Conservation (phyloP, 2,113 vertebrate genomes). For the Barnardius zonarius region DNA sequence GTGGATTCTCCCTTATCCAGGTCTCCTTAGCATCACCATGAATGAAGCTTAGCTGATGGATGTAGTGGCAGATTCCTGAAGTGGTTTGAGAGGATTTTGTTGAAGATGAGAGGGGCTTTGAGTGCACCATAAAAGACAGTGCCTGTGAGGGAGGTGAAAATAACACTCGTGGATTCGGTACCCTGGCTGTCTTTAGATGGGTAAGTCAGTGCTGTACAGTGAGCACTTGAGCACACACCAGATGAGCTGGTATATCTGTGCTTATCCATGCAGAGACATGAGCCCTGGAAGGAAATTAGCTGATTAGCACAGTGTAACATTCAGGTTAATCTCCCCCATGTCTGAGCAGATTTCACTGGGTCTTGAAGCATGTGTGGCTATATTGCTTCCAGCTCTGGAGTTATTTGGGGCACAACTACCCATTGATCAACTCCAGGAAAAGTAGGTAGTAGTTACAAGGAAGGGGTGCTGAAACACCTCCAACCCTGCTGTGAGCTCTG, state of each 20-base stretch:
- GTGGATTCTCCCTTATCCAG: not conserved
- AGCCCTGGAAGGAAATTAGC: not conserved
- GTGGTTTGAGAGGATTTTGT: not conserved
- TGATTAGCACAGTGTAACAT: not conserved
- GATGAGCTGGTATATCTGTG: not conserved
- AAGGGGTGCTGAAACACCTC: not conserved
- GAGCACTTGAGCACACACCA: not conserved
- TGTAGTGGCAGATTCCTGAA: not conserved
- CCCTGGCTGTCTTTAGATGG: not conserved
- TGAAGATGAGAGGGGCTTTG: not conserved
- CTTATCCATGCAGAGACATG: not conserved
- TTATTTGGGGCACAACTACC: not conserved
- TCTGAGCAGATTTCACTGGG: not conserved
- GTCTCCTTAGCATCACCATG: not conserved
- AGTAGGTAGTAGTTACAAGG: not conserved
- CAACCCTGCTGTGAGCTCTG: not conserved
- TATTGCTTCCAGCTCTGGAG: not conserved
- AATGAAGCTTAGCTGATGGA: not conserved
- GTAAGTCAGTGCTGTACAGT: not conserved
- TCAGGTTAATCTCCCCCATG: not conserved
- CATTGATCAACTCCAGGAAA: not conserved
- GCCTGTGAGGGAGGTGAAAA: not conserved
- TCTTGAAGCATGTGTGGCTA: not conserved
- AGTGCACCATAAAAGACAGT: not conserved
- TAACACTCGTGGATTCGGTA: not conserved